Evolutionary conservation across 2,797 vertebrate species (phyloP), one percentile per base, ranked within the genome.

Genomic region (Pseudochromis fuscus): DNA sequence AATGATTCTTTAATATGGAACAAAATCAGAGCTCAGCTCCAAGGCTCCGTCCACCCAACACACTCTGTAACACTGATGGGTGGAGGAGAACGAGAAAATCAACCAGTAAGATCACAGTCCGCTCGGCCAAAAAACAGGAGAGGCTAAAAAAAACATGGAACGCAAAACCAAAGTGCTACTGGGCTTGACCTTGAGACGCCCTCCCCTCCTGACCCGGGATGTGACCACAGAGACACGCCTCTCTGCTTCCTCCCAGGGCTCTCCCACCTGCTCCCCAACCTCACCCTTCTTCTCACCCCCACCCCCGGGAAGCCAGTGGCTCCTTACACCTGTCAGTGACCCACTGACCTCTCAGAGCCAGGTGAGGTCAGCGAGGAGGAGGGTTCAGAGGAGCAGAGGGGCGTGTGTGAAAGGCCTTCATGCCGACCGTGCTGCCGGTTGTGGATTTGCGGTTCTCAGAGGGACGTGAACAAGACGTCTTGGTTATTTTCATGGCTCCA

Each of bases 101-200:
- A 92, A 93, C 88, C 87, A 87, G 82, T 90, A 92, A 94, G 92
- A 94, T 95, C 94, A 94, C 94, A 95, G 94, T 94, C 91, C 63
- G 92, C 91, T 94, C 89, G 93, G 94, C 94, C 90, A 89, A 93
- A 95, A 94, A 94, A 93, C 94, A 94, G 94, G 94, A 95, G 94
- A 95, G 94, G 94, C 93, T 87, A 74, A 87, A 91, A 92, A 89
- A 92, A 93, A 91, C 86, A 88, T 89, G 94, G 93, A 94, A 94
- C 93, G 92, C 93, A 85, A 91, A 90, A 91, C 93, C 85, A 82
- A 91, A 90, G 83, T 74, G 70, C 83, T 83, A 86, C 93, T 83
- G 90, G 90, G 89, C 77, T 51, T 70, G 71, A 89, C 87, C 87
- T 79, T 45, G 55, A 82, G 87, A 88, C 74, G 75, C 69, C 87